A percentile compares a stretch with the other conserved stretches of the same genome.
phyloP scores from a whole-genome alignment of 1,140 invertebrate species.

The Pomacea maculata region DNA sequence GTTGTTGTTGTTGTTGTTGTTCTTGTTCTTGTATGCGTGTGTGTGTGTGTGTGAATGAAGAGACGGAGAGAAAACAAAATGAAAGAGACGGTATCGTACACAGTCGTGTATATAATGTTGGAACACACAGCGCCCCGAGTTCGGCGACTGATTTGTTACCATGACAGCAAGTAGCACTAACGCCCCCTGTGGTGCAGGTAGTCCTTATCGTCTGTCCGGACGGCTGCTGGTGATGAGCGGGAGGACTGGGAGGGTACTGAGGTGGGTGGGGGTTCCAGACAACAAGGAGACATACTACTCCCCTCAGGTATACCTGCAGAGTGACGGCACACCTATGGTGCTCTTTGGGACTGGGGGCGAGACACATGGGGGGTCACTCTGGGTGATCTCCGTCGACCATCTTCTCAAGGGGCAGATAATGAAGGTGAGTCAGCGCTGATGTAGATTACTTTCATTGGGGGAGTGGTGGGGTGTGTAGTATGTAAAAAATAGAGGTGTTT shows the following conservation, averaged over 20 bases:
- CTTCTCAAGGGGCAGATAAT: constrained; percentile 69
- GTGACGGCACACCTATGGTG: constrained; percentile 69
- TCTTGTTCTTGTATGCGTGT: not conserved
- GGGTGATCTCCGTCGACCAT: constrained; percentile 71
- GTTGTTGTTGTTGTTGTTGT: too few relatives aligned
- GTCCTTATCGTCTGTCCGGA: constrained; percentile 65
- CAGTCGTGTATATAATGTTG: not conserved
- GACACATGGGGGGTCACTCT: constrained; percentile 77
- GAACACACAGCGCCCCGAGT: not conserved
- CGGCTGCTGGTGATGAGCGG: constrained; percentile 79
- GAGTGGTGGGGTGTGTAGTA: not conserved
- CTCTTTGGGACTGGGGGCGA: constrained; percentile 81
- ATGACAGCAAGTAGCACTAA: not conserved
- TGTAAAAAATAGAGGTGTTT: not conserved
- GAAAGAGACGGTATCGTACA: not conserved
- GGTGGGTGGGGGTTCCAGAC: constrained; percentile 74
- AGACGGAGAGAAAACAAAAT: not conserved
- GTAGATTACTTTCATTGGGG: not conserved
- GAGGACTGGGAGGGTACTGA: constrained; percentile 74
- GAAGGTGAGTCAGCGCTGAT: constrained; percentile 59
- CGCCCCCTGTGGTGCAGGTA: constrained; percentile 34
- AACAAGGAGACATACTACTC: constrained; percentile 77
- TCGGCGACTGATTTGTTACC: not conserved
- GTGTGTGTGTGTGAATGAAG: too few relatives aligned
- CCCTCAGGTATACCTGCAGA: constrained; percentile 61